Conservation (phyloP, 2,888 invertebrate genomes). For the Hydrotaea cyrtoneurina region DNA sequence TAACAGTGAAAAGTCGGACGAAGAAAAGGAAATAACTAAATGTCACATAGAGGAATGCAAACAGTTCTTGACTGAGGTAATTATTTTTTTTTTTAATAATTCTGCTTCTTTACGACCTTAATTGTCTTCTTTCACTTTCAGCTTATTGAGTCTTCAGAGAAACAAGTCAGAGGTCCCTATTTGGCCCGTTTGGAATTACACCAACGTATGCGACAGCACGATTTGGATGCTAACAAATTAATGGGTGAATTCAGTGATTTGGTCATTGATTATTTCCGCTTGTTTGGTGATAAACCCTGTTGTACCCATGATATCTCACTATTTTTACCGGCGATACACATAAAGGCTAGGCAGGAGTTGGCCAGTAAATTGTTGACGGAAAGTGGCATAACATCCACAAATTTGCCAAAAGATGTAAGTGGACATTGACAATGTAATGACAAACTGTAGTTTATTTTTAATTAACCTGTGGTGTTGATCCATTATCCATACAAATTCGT, state of each 20-base stretch:
- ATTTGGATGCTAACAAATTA: constrained; percentile 82
- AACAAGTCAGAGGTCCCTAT: constrained; percentile 88
- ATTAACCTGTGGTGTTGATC: too few species aligned
- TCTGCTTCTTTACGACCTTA: not conserved
- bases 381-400: constrained; percentile 84
- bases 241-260: constrained; percentile 86
- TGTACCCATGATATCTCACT: constrained; percentile 91
- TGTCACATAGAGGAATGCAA: constrained; percentile 73
- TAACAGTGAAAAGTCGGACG: constrained; percentile 69
- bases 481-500: constrained; percentile 33
- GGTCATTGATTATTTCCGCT: constrained; percentile 88
- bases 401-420: constrained; percentile 85
- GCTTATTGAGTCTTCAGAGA: constrained; percentile 82
- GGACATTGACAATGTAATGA: not conserved
- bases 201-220: constrained; percentile 83
- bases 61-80: constrained; percentile 77
- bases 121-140: constrained; percentile 73
- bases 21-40: constrained; percentile 38
- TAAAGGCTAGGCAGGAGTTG: constrained; percentile 83
- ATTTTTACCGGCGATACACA: constrained; percentile 85
- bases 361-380: constrained; percentile 84
- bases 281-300: constrained; percentile 93
- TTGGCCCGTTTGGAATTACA: constrained; percentile 90
- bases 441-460: too few species aligned
- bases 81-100: not conserved